Evolutionary conservation across 2,113 vertebrate species (phyloP), one percentile per base, ranked within the genome.

Genomic region (Psettodes erumei): DNA sequence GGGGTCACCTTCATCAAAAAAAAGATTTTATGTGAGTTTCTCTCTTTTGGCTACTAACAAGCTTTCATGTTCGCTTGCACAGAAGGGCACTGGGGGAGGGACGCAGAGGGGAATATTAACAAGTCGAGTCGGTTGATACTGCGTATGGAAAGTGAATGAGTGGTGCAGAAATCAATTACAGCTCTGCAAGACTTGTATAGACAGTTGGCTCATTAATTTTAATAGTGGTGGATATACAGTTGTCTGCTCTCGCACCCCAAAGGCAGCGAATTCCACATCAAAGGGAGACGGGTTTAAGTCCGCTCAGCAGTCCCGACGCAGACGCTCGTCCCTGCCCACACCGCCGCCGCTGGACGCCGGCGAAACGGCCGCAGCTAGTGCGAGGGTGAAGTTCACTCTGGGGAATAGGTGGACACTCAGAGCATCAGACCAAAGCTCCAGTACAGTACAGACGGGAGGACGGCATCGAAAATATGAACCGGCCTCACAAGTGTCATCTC

Each of bases 161-260:
- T 8, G n/a, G 32, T 42, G 56, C 38, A 62, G 53, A 54, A 76
- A 83, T 87, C 76, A 85, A 83, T 83, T 54, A 68, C 35, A 71
- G 55, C 61, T 65, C 47, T 55, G 71, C 23, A 50, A 82, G 71
- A 70, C 45, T 59, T 55, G 37, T 66, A 45, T 4, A 58, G 63
- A 82, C 67, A 28, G 64, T 28, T 25, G 23, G 21, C 55, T 64
- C 64, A 69, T 84, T 77, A 51, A 48, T 82, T 79, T 75, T 70
- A 74, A 75, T 74, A 23, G 59, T 30, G n/a, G 25, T 54, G 58
- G 38, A 59, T 74, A 35, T 53, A 65, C 70, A 61, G 59, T 59
- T 50, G 62, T 74, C 63, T 62, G 73, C 75, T 73, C 75, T 85
- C 35, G 74, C 40, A 61, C 27, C 62, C 54, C 15, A 68, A 67